A percentile compares a stretch with the other conserved stretches of the same genome.
phyloP scores from a whole-genome alignment of 2,888 invertebrate species.

The Pollenia griseotomentosa region DNA sequence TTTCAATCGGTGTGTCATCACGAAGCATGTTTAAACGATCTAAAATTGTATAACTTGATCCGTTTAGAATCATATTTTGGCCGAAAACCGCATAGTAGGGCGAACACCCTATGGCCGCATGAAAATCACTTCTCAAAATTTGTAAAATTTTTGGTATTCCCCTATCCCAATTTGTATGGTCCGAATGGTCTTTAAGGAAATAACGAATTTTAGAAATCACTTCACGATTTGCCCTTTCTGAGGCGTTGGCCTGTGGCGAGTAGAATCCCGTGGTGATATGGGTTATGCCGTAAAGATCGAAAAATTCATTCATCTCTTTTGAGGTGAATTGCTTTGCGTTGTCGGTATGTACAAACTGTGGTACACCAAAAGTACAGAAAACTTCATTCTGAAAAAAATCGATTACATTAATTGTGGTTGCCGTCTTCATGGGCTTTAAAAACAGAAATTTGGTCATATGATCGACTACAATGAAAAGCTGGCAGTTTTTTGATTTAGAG shows the following conservation, averaged over 20 bases:
- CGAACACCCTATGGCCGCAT: neutral
- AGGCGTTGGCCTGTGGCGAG: constrained; percentile 65
- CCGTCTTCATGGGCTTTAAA: constrained; percentile 31
- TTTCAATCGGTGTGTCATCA: too few relatives aligned
- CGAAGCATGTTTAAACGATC: neutral
- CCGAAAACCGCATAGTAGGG: neutral
- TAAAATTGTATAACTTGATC: neutral
- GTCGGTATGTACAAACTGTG: constrained; percentile 23
- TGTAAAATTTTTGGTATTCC: neutral
- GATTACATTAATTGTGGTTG: constrained; percentile 19
- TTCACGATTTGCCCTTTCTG: constrained; percentile 42
- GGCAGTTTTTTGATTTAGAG: constrained; percentile 1
- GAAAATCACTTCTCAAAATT: too few relatives aligned
- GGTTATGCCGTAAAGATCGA: constrained; percentile 47
- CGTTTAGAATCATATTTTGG: constrained; percentile 5
- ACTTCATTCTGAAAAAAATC: constrained; percentile 43
- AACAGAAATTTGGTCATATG: constrained; percentile 43
- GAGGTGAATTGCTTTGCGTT: constrained; percentile 65
- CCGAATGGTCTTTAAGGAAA: neutral
- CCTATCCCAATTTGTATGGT: neutral
- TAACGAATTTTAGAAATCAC: constrained; percentile 2
- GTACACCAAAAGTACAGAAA: constrained; percentile 60
- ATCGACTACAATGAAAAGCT: constrained; percentile 16
- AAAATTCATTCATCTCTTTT: constrained; percentile 46
- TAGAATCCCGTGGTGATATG: constrained; percentile 49